These are phyloP conservation scores for Cetonia aurata DNA, from an alignment of 2,888 invertebrate genomes.

Conservation along the genomic window DNA sequence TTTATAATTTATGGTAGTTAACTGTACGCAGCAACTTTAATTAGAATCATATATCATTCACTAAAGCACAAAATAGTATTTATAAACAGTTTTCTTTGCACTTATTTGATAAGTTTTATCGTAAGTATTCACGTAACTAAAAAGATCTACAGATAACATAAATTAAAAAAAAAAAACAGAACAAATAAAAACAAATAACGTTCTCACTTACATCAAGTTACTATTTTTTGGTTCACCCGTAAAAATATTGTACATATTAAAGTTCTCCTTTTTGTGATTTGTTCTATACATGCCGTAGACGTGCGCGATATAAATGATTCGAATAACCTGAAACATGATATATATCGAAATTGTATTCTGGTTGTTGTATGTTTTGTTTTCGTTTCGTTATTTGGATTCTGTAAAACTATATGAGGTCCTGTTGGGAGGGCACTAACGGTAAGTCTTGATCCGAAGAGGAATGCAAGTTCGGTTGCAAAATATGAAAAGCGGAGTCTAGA, in stretches of 20 bases:
- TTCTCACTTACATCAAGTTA: slow-evolving; percentile 29
- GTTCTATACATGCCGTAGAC: slow-evolving; percentile 32
- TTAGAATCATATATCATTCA: no score
- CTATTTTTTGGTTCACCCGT: slow-evolving; percentile 41
- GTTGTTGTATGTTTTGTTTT: slow-evolving; percentile 40
- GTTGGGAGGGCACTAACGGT: slow-evolving; percentile 61
- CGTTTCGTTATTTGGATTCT: slow-evolving; percentile 30
- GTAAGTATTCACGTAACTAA: no score
- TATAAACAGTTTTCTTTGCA: no score
- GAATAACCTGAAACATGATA: slow-evolving; percentile 41
- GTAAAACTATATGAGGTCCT: slow-evolving; percentile 54
- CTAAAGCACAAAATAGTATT: no score
- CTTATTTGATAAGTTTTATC: no score
- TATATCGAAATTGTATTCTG: slow-evolving; percentile 39
- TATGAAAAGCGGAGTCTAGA: slow-evolving; percentile 85
- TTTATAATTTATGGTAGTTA: no score
- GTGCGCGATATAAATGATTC: slow-evolving; percentile 39
- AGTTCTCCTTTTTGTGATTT: slow-evolving; percentile 27
- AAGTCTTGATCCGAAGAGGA: slow-evolving; percentile 54
- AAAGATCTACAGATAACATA: no score
- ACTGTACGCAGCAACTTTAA: no score
- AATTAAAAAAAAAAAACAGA: neutral
- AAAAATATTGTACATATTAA: slow-evolving; percentile 41
- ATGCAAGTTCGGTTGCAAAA: slow-evolving; percentile 69
- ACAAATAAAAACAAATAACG: slow-evolving; percentile 6